Evolutionary conservation across 2,797 vertebrate species (phyloP).

Genomic region (Pangasius krempfi): DNA sequence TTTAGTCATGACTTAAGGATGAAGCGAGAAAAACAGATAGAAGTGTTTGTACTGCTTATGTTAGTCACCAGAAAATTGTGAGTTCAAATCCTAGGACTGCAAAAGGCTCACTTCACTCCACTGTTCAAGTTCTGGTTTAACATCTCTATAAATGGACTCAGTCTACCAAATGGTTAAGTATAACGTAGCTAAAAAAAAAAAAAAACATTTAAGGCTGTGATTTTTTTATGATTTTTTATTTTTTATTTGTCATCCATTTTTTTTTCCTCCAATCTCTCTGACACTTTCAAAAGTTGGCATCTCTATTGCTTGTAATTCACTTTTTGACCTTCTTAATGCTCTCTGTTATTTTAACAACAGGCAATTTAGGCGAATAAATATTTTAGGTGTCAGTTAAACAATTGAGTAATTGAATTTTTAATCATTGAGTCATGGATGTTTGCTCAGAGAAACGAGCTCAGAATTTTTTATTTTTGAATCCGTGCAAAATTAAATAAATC

Average conservation of each 20-base stretch:
- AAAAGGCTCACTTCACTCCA: not conserved
- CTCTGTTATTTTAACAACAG: conserved; percentile 57
- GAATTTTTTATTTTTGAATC: not conserved
- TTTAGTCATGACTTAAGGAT: not conserved
- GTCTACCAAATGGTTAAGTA: not conserved
- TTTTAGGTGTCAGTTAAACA: conserved; percentile 73
- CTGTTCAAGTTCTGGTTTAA: not conserved
- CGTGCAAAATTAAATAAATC: conserved; percentile 3
- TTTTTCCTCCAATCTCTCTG: not conserved
- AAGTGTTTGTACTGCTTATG: not conserved
- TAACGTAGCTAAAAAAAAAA: not conserved
- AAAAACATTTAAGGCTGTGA: too few relatives aligned
- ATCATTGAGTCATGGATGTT: conserved; percentile 75
- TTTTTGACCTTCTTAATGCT: conserved; percentile 5
- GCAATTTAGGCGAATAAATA: conserved; percentile 64
- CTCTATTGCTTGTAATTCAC: not conserved
- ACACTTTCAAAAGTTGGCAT: not conserved
- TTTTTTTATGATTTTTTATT: not conserved
- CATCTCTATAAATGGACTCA: not conserved
- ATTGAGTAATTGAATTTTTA: conserved; percentile 74
- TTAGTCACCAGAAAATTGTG: not conserved
- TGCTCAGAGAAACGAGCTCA: conserved; percentile 72
- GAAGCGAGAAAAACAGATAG: not conserved
- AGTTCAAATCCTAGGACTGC: not conserved
- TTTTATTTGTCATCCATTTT: not conserved